Evolutionary conservation across 2,888 invertebrate species (phyloP).

Genomic region (Harpalus rubripes): DNA sequence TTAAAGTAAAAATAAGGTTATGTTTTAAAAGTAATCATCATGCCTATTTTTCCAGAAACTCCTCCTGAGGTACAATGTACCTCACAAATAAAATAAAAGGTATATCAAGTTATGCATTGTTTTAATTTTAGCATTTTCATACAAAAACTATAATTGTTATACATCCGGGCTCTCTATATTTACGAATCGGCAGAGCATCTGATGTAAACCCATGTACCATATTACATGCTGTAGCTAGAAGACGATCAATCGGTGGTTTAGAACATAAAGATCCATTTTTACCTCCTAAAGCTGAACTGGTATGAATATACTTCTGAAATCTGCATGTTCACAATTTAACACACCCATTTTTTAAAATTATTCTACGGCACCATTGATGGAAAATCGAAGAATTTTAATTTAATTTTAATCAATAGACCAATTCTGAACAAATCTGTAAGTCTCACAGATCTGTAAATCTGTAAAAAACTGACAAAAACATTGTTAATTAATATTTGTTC

Average conservation of each 20-base stretch:
- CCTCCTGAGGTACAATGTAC: slow-evolving; percentile 68
- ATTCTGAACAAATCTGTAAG: too few species aligned
- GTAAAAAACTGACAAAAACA: too few species aligned
- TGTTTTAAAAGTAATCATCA: slow-evolving; percentile 20
- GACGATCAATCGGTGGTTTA: slow-evolving; percentile 78
- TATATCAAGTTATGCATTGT: background rate
- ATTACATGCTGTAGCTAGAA: slow-evolving; percentile 91
- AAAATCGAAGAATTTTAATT: too few species aligned
- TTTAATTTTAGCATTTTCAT: slow-evolving; percentile 82
- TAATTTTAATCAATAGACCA: too few species aligned
- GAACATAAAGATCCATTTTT: slow-evolving; percentile 83
- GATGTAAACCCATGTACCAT: slow-evolving; percentile 92
- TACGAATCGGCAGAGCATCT: slow-evolving; percentile 94
- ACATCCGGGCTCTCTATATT: slow-evolving; percentile 94
- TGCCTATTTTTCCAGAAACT: slow-evolving; percentile 68
- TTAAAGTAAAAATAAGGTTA: background rate
- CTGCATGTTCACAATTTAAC: slow-evolving; percentile 1
- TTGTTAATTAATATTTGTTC: too few species aligned
- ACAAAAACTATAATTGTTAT: slow-evolving; percentile 94
- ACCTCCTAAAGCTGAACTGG: slow-evolving; percentile 82
- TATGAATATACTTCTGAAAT: slow-evolving; percentile 69
- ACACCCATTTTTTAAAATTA: too few species aligned
- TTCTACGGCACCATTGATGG: too few species aligned
- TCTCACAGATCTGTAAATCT: too few species aligned
- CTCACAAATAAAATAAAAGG: background rate